Evolutionary conservation across 2,888 invertebrate genomes (phyloP), one percentile per base, ranked within the genome.

Genomic region (Pinctada fucata): DNA sequence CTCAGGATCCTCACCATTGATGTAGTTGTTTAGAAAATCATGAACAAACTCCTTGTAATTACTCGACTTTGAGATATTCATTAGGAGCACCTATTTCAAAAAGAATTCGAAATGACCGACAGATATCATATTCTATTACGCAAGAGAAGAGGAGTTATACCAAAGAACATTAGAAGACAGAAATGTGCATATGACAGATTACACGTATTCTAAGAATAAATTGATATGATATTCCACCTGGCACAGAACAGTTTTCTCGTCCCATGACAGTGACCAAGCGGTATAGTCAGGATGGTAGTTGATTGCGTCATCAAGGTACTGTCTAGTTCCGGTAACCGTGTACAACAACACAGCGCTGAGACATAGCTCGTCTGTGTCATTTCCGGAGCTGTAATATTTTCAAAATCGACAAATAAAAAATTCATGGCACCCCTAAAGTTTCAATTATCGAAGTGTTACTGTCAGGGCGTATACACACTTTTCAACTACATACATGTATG

Each of bases 331-430:
- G 4, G 89, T 89, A 0, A 89, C 89, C 49, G 82, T 84, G 78
- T 88, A 85, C 71, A 90, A 82, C 87, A 89, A 88, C 2, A 83
- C 78, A 4, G 87, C 89, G 4, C 85, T 87, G 71, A 85, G 84
- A 3, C 85, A 84, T 45, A 90, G 81, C 72, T 90, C 89, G 72
- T 89, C 90, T 10, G 76, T 79, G 71, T 85, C 86, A 13, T 83
- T 83, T 1, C 81, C 81, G 1, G 88, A 88, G 47, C 86, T 86
- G 76, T 31, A 31, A 31, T 31, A 31, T 31, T 31, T 31, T 31
- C 31, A 31, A 31, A 31, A 31, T 31, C 31, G 31, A 31, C 31
- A 31, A 31, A 31, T 31, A 31, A 31, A 31, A 31, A 31, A 31
- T 31, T 31, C 31, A 31, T 31, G 31, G 31, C 31, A 31, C 31